A percentile compares a stretch with the other conserved stretches of the same genome.
Evolutionary conservation across 1,140 invertebrate genomes (phyloP).

Genomic region (Aradophagus sp.): DNA sequence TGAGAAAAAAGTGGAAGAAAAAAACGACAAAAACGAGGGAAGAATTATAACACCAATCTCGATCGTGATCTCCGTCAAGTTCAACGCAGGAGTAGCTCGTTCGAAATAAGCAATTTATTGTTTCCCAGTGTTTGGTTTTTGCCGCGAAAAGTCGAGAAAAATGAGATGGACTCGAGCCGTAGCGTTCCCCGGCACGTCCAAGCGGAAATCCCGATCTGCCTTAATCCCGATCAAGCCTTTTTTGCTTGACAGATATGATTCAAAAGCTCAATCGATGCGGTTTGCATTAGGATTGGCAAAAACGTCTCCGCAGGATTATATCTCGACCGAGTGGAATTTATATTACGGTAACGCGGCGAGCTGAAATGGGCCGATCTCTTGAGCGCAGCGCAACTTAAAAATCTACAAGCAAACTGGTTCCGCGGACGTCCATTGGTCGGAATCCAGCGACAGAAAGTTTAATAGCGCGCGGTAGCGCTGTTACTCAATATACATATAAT

Average conservation of each 20-base stretch:
- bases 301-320: constrained; percentile 28
- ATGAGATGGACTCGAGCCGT: constrained; percentile 20
- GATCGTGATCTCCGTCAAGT: no score
- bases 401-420: constrained; percentile 28
- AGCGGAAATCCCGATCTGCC: constrained; percentile 13
- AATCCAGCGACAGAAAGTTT: constrained; percentile 17
- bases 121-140: no score
- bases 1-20: no score
- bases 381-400: no score
- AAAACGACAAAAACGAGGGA: no score
- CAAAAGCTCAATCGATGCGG: constrained; percentile 36
- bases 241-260: constrained; percentile 33
- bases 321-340: constrained; percentile 20
- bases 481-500: no score
- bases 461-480: no score
- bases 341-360: constrained; percentile 16
- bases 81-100: no score
- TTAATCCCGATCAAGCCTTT: no score
- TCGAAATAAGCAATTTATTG: no score
- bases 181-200: not conserved
- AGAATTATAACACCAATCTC: no score
- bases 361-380: no score
- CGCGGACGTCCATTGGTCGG: constrained; percentile 23
- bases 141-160: constrained; percentile 14
- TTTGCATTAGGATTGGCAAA: constrained; percentile 29